phyloP scores from a whole-genome alignment of 2,888 invertebrate genomes.

The Cosmopolites sordidus region DNA sequence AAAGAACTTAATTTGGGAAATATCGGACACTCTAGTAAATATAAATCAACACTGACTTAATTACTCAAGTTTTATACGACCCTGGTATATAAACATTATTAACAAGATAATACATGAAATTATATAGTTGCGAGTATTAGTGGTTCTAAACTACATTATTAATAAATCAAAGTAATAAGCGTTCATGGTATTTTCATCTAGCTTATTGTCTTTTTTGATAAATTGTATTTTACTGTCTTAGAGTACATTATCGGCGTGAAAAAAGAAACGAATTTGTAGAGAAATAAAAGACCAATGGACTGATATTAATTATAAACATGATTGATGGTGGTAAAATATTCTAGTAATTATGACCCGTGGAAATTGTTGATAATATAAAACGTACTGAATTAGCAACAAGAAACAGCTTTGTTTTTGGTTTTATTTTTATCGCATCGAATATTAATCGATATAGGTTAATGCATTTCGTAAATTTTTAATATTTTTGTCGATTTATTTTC shows the following conservation, averaged over 20 bases:
- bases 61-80: background rate
- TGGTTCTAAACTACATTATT: constrained; percentile 11
- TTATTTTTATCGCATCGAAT: too few species aligned
- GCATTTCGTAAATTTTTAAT: too few species aligned
- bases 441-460: too few species aligned
- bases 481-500: too few species aligned
- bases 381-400: too few species aligned
- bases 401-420: too few species aligned
- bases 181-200: background rate
- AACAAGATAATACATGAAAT: constrained; percentile 9
- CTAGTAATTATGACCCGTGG: background rate
- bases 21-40: too few species aligned
- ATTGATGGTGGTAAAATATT: constrained; percentile 3
- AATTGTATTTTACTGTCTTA: constrained; percentile 3
- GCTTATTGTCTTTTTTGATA: constrained; percentile 7
- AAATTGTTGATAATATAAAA: background rate
- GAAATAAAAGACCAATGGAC: constrained; percentile 4
- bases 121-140: constrained; percentile 8
- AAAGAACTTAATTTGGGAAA: too few species aligned
- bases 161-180: constrained; percentile 12
- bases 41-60: too few species aligned
- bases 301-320: constrained; percentile 7
- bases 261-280: background rate
- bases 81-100: constrained; percentile 3
- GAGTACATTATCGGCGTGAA: too few species aligned